Conservation (phyloP, 2,113 vertebrate species). For the Cisticola juncidis region DNA sequence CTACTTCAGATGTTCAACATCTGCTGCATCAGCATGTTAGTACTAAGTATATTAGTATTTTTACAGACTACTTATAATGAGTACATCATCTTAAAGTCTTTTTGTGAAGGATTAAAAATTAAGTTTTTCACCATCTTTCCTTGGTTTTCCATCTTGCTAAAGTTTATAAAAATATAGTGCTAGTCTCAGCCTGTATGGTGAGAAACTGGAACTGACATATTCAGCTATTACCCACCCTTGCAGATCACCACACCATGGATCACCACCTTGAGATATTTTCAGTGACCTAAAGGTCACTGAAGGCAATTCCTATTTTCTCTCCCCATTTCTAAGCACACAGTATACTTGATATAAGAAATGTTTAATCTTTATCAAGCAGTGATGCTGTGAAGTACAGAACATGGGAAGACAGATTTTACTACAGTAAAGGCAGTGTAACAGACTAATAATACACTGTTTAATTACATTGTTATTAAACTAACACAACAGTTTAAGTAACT, state of each 20-base stretch:
- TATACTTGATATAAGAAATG: fast-evolving
- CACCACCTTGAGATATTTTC: neutral
- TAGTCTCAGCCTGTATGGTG: neutral
- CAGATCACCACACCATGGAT: neutral
- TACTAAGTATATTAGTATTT: neutral
- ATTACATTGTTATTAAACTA: neutral
- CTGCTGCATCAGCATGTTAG: neutral
- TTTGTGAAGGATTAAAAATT: neutral
- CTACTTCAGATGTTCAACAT: neutral
- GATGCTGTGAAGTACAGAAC: neutral
- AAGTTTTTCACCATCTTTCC: neutral
- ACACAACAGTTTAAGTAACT: neutral
- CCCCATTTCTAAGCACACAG: fast-evolving
- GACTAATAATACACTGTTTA: neutral
- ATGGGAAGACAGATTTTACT: fast-evolving
- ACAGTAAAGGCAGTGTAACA: neutral
- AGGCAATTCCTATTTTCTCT: neutral
- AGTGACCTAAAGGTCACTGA: neutral
- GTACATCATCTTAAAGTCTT: neutral
- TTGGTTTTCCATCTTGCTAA: neutral
- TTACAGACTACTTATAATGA: neutral
- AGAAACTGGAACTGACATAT: neutral
- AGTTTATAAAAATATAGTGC: neutral
- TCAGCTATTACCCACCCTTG: no score
- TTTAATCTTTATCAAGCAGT: neutral